Percentiles rank a stretch among this genome's conserved stretches.
Conservation (phyloP, 2,113 vertebrate species). For the Hemicordylus capensis region DNA sequence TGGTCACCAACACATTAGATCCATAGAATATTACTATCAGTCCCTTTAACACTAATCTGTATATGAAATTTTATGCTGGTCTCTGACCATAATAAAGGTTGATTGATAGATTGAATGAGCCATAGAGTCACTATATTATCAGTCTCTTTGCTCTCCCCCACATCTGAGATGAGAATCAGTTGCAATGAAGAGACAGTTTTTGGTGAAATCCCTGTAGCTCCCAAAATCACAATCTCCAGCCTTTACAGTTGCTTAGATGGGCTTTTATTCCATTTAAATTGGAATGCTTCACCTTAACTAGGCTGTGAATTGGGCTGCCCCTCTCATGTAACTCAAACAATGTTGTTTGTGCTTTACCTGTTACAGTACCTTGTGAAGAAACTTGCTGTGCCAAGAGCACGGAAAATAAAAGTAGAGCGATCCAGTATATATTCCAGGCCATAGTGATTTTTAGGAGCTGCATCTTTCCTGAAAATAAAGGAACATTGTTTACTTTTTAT, state of each 20-base stretch:
- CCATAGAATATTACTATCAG: too few relatives aligned
- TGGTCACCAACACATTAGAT: too few relatives aligned
- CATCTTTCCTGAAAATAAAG: conserved; percentile 53
- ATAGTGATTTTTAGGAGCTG: conserved; percentile 55
- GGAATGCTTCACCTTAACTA: background rate
- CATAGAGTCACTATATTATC: background rate
- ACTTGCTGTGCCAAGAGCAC: conserved; percentile 61
- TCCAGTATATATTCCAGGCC: conserved; percentile 63
- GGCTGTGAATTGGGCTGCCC: background rate
- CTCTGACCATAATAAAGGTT: too few relatives aligned
- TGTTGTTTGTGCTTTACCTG: background rate
- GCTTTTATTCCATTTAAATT: background rate
- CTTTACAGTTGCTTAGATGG: background rate
- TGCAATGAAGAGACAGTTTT: background rate
- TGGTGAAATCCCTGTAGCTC: background rate
- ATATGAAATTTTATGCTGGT: too few relatives aligned
- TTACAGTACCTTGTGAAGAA: conserved; percentile 77
- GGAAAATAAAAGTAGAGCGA: conserved; percentile 57
- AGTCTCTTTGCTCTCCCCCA: background rate
- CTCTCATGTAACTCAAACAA: background rate
- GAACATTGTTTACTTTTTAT: background rate
- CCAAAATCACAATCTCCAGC: background rate
- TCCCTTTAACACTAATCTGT: too few relatives aligned
- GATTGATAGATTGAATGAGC: too few relatives aligned
- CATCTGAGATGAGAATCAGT: background rate